Conservation (phyloP, 1,140 invertebrate genomes). For the Laupala kohalensis region DNA sequence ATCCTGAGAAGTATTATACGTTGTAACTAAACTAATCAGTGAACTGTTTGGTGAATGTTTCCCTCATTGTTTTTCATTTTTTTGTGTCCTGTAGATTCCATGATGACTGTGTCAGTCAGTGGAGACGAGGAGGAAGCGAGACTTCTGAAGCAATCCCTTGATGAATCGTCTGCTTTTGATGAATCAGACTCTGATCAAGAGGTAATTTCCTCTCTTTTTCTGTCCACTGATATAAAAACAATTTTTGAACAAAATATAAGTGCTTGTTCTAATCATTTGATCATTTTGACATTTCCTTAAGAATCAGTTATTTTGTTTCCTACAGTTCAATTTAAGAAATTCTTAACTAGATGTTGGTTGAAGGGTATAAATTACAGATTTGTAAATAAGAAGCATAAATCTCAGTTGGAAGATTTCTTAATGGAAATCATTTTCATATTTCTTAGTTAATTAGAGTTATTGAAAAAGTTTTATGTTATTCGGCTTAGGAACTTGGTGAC, state of each 20-base stretch:
- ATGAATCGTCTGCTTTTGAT: constrained; percentile 26
- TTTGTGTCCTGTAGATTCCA: constrained; percentile 26
- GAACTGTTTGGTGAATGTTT: no score
- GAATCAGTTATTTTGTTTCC: no score
- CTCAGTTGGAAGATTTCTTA: no score
- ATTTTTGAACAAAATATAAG: no score
- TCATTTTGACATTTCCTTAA: no score
- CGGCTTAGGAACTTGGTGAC: background rate
- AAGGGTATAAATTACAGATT: background rate
- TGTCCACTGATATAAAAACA: background rate
- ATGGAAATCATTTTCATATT: no score
- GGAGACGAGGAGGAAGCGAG: constrained; percentile 74
- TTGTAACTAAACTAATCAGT: no score
- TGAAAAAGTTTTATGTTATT: background rate
- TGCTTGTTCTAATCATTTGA: no score
- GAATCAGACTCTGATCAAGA: constrained; percentile 52
- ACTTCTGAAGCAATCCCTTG: constrained; percentile 43
- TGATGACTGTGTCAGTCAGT: constrained; percentile 42
- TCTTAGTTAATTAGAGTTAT: no score
- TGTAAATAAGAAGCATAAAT: background rate
- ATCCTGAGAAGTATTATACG: no score
- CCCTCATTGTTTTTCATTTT: background rate
- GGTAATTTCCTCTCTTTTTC: constrained; percentile 19
- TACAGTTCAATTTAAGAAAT: no score
- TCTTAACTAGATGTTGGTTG: no score